Evolutionary conservation across 2,797 vertebrate genomes (phyloP).

Genomic region (Xiphorhynchus erythropygius): DNA sequence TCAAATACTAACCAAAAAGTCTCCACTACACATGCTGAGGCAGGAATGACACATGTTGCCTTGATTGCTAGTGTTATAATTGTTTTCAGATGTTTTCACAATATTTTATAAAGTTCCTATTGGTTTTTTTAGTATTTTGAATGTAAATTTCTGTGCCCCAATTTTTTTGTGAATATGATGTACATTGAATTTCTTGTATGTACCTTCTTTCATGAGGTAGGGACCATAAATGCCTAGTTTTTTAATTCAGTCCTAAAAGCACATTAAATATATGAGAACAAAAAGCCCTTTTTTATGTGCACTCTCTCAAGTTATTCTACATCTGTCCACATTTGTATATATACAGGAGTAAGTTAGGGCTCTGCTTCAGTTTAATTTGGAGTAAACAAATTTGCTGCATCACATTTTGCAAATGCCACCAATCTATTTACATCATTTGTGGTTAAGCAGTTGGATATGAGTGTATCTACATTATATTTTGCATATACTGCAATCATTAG

Average conservation of each 20-base stretch:
- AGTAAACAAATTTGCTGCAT: slow-evolving; percentile 16
- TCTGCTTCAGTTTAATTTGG: slow-evolving; percentile 23
- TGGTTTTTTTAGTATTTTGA: not conserved
- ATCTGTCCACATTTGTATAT: not conserved
- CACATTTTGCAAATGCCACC: not conserved
- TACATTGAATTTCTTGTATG: not conserved
- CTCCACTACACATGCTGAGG: not conserved
- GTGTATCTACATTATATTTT: not conserved
- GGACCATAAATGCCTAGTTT: not conserved
- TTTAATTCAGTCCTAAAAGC: not conserved
- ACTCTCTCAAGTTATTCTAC: not conserved
- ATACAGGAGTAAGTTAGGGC: not conserved
- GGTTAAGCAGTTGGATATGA: not conserved
- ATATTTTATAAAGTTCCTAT: not conserved
- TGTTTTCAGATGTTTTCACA: not conserved
- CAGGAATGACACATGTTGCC: not conserved
- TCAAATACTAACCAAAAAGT: not conserved
- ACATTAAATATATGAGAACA: not conserved
- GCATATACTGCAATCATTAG: not conserved
- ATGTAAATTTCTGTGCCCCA: not conserved
- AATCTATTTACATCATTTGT: not conserved
- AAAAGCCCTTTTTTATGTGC: not conserved
- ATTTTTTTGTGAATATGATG: not conserved
- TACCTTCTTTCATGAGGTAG: not conserved
- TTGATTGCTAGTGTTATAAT: not conserved